Evolutionary conservation across 2,888 invertebrate species (phyloP), one percentile per base, ranked within the genome.

Genomic region (Chymomyza amoena): DNA sequence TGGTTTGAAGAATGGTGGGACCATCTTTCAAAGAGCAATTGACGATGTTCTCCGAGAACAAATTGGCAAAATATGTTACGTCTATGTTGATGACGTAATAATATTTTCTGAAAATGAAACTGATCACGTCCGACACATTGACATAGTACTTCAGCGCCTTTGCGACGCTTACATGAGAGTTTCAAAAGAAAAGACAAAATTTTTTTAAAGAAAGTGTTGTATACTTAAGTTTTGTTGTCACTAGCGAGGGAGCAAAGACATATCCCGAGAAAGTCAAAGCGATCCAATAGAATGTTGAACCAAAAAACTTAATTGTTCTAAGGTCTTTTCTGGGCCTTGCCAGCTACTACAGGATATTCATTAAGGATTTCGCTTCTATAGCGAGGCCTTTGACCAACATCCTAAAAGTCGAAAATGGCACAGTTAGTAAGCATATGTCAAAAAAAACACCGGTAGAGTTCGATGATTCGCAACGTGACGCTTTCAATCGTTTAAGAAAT

Each of bases 1-100:
- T 72, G 91, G 89, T 2, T 81, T 92, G 7, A 90, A 89, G 80
- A 91, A 90, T 68, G 90, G 91, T 0, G 92, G 92, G 0, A 86
- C 87, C 0, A 91, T 90, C 0, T 91, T 63, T 28, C 52, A 52
- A 28, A 51, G 62, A 20, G n/a, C 28, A 20, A 51, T 63, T 6
- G 62, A 63, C 91, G 70, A 73, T 50, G 68, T 73, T 3, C 45
- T 74, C 1, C 18, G 74, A 9, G 32, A 60, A 50, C 50, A 68
- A n/a, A n/a, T n/a, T n/a, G n/a, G n/a, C n/a, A n/a, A n/a, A n/a
- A n/a, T n/a, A n/a, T n/a, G n/a, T n/a, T n/a, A n/a, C n/a, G n/a
- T n/a, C n/a, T n/a, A n/a, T n/a, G n/a, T n/a, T n/a, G n/a, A n/a
- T n/a, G n/a, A 70, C 28, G 73, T 70, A n/a, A 0, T 73, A 73